Evolutionary conservation across 37 sponge, comb jelly and placozoan genomes (phyloP).

Genomic region (Cliona cf. orientalis): DNA sequence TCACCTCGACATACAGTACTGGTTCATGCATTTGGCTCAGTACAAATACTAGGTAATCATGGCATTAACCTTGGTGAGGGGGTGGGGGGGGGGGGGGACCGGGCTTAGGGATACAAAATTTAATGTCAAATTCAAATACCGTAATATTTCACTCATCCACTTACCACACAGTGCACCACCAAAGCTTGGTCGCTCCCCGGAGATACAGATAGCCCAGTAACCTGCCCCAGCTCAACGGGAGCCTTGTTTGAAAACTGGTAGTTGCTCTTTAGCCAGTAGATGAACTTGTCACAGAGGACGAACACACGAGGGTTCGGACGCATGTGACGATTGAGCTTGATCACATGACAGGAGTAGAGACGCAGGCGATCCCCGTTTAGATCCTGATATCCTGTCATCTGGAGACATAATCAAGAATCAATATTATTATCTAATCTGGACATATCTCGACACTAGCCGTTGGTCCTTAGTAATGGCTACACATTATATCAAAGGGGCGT

Average conservation of each 20-base stretch:
- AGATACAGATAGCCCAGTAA: constrained; percentile 49
- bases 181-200: constrained; percentile 54
- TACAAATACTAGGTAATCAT: neutral
- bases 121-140: no score
- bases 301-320: constrained; percentile 45
- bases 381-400: constrained; percentile 53
- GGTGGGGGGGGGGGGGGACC: no score
- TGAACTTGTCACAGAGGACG: constrained; percentile 60
- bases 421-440: no score
- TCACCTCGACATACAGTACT: neutral
- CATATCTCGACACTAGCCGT: no score
- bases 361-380: constrained; percentile 38
- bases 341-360: constrained; percentile 67
- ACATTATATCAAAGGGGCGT: no score
- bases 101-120: no score
- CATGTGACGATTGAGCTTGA: constrained; percentile 57
- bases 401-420: no score
- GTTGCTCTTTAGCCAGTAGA: constrained; percentile 66
- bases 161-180: constrained; percentile 67
- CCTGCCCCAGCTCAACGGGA: constrained; percentile 38
- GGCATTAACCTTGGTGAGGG: no score
- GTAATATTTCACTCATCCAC: neutral
- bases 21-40: neutral
- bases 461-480: no score
- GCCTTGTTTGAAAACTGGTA: constrained; percentile 58